Conservation (phyloP, 2,113 vertebrate genomes). For the Todiramphus saurophagus region DNA sequence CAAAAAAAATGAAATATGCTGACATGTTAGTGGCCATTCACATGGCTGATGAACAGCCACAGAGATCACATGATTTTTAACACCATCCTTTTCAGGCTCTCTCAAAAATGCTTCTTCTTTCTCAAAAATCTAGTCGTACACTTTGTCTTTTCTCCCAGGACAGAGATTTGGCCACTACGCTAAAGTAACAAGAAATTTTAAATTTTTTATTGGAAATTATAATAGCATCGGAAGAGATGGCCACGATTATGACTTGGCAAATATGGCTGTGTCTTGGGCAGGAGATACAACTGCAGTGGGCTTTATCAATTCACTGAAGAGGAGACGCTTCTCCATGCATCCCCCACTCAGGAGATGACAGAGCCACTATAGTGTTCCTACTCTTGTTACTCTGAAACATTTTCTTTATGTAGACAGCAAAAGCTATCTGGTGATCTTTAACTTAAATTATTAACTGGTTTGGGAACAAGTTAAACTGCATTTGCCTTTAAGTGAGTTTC, state of each 20-base stretch:
- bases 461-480: conserved; percentile 15
- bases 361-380: not conserved
- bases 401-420: not conserved
- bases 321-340: fast-evolving
- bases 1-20: not conserved
- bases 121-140: not conserved
- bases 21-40: not conserved
- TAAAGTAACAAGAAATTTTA: not conserved
- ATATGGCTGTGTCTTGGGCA: not conserved
- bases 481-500: not conserved
- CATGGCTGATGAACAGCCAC: not conserved
- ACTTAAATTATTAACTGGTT: conserved; percentile 37
- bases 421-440: not conserved
- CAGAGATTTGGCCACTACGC: not conserved
- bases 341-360: not conserved
- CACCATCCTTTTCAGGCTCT: fast-evolving
- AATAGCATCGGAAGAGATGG: not conserved
- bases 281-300: not conserved
- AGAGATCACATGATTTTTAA: not conserved
- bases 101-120: not conserved
- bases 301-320: fast-evolving
- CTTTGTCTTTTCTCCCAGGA: not conserved
- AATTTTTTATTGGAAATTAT: not conserved
- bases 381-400: not conserved
- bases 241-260: not conserved